Evolutionary conservation across 2,888 invertebrate species (phyloP), one percentile per base, ranked within the genome.

Genomic region (Caenorhabditis becei): DNA sequence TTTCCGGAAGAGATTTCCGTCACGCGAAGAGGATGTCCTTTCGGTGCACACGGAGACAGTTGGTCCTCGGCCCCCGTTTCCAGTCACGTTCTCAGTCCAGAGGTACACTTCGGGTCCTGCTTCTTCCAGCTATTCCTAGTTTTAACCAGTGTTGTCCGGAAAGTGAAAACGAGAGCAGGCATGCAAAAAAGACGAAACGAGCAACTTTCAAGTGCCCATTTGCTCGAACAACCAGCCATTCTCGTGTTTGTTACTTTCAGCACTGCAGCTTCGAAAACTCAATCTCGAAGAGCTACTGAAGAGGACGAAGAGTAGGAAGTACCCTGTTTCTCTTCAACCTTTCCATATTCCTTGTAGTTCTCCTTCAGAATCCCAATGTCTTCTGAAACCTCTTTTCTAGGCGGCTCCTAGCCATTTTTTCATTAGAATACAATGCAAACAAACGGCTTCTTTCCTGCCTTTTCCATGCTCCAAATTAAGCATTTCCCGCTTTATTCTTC

Each of bases 21-120:
- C 70, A 61, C 61, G 70, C 70, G 20, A 69, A 44, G 32, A 67
- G 37, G 16, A 47, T 59, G 70, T 41, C 59, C 61, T 70, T 70
- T 70, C 51, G 59, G 70, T 70, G 24, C 70, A 61, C 16, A 49
- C 14, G 32, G 51, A 49, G 67, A 35, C 67, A 69, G 67, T 69
- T 69, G 67, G 20, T 58, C 16, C 58, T 69, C 53, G 32, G 41
- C 56, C 56, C 32, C 56, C 56, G 26, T 66, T 56, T 26, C 16
- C 41, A 41, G 41, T 41, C 16, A 41, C 41, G 10, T 41, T 10
- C 16, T 41, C 41, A 5, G 14, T 11, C 16, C 14, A 10, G 16
- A n/a, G n/a, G n/a, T n/a, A n/a, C 16, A 10, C 5, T 41, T 14
- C 7, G 41, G 41, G 2, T 41, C 16, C 41, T 14, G 2, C 41